Evolutionary conservation across 2,888 invertebrate species (phyloP).

Genomic region (Alcis repandata): DNA sequence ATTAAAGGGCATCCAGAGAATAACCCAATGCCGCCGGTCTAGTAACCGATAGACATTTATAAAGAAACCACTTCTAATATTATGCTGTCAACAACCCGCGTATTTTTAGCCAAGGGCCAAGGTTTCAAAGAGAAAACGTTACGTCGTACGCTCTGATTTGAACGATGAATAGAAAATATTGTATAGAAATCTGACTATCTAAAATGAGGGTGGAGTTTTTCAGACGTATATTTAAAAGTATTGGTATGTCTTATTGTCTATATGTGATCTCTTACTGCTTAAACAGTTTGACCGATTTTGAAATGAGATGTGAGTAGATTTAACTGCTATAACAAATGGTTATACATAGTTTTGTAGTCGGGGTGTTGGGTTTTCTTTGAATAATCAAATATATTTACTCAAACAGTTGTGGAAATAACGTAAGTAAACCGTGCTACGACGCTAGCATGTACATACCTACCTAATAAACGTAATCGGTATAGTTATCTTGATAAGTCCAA

Average conservation of each 20-base stretch:
- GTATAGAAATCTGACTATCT: no score
- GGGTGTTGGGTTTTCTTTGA: no score
- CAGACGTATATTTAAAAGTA: no score
- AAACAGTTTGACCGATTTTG: no score
- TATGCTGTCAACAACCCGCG: slow-evolving; percentile 18
- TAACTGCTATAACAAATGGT: no score
- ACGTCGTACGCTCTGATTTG: background rate
- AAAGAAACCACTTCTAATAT: slow-evolving; percentile 6
- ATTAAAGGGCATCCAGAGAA: slow-evolving; percentile 63
- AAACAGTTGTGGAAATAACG: background rate
- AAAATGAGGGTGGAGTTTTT: no score
- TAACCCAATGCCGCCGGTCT: slow-evolving; percentile 62
- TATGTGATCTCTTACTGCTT: no score
- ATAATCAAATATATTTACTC: background rate
- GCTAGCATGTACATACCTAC: no score
- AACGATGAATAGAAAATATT: no score
- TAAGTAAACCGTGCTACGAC: background rate
- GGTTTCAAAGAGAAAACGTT: slow-evolving; percentile 14
- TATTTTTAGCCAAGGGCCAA: slow-evolving; percentile 25
- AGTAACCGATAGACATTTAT: slow-evolving; percentile 21
- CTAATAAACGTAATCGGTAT: background rate
- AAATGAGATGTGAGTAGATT: no score
- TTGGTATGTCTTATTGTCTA: no score
- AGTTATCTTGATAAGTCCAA: slow-evolving; percentile 10
- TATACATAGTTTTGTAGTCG: no score